Conservation (phyloP, 23 tunicate genomes). For the Halocynthia roretzi region DNA sequence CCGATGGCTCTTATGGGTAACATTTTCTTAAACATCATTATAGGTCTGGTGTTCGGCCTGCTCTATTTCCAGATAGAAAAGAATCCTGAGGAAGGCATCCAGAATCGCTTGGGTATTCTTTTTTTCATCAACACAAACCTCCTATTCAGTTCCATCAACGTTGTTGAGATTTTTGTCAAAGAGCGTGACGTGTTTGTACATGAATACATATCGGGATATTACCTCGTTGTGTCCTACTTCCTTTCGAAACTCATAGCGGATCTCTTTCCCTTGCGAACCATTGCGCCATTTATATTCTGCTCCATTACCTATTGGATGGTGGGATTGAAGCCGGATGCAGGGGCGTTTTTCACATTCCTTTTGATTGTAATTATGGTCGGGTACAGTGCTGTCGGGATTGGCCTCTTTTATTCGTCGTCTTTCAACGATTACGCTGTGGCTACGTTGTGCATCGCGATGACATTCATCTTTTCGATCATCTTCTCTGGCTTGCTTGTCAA, state of each 20-base stretch:
- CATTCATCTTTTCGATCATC: slow-evolving; percentile 68
- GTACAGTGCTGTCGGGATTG: slow-evolving; percentile 74
- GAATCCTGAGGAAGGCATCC: slow-evolving; percentile 64
- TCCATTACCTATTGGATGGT: slow-evolving; percentile 96
- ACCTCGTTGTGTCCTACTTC: slow-evolving; percentile 76
- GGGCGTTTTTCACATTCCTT: slow-evolving; percentile 63
- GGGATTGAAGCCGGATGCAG: slow-evolving; percentile 84
- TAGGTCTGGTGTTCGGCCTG: slow-evolving; percentile 82
- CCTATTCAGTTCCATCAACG: slow-evolving; percentile 66
- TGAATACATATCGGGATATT: slow-evolving; percentile 85
- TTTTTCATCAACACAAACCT: slow-evolving; percentile 83
- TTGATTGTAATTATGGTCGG: slow-evolving; percentile 41
- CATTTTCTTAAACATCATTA: slow-evolving; percentile 44
- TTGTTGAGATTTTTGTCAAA: slow-evolving; percentile 64
- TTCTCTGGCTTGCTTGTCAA: slow-evolving; percentile 80
- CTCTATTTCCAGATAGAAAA: slow-evolving; percentile 65
- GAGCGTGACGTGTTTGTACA: slow-evolving; percentile 79
- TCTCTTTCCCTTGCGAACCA: slow-evolving; percentile 82
- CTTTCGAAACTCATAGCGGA: slow-evolving; percentile 72
- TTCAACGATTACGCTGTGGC: slow-evolving; percentile 57
- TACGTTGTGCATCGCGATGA: slow-evolving; percentile 43
- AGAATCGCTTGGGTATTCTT: slow-evolving; percentile 85
- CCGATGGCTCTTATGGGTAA: slow-evolving; percentile 75
- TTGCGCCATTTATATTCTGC: slow-evolving; percentile 70
- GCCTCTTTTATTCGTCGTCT: slow-evolving; percentile 66